Evolutionary conservation across 2,888 invertebrate genomes (phyloP), one percentile per base, ranked within the genome.

Genomic region (Iphiclides podalirius): DNA sequence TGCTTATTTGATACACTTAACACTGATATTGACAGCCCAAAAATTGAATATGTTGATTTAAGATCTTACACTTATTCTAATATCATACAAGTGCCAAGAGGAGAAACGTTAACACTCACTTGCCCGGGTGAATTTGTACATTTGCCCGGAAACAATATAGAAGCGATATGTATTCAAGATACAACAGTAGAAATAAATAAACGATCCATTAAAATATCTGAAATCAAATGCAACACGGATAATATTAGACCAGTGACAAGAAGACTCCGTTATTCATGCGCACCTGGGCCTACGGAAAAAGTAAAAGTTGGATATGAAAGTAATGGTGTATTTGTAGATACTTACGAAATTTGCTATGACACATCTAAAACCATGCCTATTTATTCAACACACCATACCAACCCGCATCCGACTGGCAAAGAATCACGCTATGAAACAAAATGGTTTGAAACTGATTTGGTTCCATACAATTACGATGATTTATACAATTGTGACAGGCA

Each of bases 291-390:
- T 3, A 63, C 69, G 0, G 68, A 75, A 55, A 49, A 34, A 9
- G 4, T 75, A 0, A 52, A 63, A 31, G 51, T 81, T 12, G 72
- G 69, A 1, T 79, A 61, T 39, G 47, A 55, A 17, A 1, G 58
- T 1, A 6, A 35, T 1, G 40, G 13, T 1, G 26, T 37, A 12
- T 63, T 66, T 31, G 16, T 65, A 1, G 53, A 56, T 11, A 65
- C 72, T 0, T 82, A 70, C 23, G 64, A 72, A 44, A 59, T 77
- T 2, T 82, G 82, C 11, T 55, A 55, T n/a, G 39, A 36, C 28
- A 17, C 36, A 20, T 49, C 17, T 16, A 49, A 28, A 36, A 23
- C 45, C 12, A 20, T 55, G 17, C 53, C 57, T 13, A 15, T 48
- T 41, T 48, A 42, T 36, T 36, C 47, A 20, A 31, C 31, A 33